A percentile compares a stretch with the other conserved stretches of the same genome.
Evolutionary conservation across 2,797 vertebrate species (phyloP).

Genomic region (Holocentrus rufus): DNA sequence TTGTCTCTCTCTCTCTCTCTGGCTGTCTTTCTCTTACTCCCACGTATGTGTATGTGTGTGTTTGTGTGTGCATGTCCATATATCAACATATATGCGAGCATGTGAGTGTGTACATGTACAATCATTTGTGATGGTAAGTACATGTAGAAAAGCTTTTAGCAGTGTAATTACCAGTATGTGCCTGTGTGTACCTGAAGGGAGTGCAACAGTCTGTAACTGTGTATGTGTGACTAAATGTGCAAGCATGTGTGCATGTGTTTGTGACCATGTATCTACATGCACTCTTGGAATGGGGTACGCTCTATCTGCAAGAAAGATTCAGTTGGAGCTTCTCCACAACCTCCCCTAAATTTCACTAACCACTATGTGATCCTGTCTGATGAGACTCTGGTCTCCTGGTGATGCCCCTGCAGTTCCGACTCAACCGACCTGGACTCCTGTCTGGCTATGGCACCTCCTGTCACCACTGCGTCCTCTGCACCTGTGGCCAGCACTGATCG

Average conservation of each 20-base stretch:
- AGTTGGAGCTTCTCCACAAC: too few relatives aligned
- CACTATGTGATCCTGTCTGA: too few relatives aligned
- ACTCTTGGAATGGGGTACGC: too few relatives aligned
- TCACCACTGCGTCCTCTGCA: too few relatives aligned
- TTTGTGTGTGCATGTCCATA: neutral
- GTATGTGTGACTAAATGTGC: neutral
- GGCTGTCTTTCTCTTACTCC: conserved; percentile 32
- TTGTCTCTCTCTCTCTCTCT: conserved; percentile 40
- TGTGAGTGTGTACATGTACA: neutral
- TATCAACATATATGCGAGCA: neutral
- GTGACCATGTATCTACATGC: conserved; percentile 16
- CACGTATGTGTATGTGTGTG: conserved; percentile 19
- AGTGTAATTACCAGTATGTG: neutral
- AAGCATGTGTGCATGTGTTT: neutral
- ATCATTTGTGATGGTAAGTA: conserved; percentile 20
- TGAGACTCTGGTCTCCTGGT: too few relatives aligned
- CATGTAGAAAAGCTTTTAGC: neutral
- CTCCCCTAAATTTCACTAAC: too few relatives aligned
- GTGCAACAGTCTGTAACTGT: too few relatives aligned
- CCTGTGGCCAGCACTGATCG: too few relatives aligned
- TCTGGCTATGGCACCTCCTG: too few relatives aligned
- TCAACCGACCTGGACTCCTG: too few relatives aligned
- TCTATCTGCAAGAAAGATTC: too few relatives aligned
- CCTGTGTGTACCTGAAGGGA: conserved; percentile 10
- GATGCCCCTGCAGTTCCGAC: too few relatives aligned